Percentiles rank a stretch among this genome's conserved stretches.
phyloP scores from a whole-genome alignment of 2,113 vertebrate genomes.

The Terrapene triunguis region DNA sequence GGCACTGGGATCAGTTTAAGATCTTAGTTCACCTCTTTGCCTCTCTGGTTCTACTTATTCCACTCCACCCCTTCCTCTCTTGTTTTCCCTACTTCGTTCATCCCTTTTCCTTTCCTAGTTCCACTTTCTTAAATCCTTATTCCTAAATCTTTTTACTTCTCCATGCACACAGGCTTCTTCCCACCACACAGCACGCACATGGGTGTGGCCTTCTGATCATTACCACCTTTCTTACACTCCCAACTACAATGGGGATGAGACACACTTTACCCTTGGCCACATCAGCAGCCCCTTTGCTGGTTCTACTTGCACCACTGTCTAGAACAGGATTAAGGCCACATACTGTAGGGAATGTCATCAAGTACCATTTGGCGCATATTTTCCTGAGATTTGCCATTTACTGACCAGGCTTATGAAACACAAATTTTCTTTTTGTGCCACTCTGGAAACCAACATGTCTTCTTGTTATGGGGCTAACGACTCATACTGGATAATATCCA shows the following conservation, averaged over 20 bases:
- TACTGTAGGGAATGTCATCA: rapidly evolving
- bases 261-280: background rate
- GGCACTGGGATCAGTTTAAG: background rate
- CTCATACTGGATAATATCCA: background rate
- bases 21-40: background rate
- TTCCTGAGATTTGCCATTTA: background rate
- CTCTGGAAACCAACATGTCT: background rate
- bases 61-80: background rate
- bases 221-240: background rate
- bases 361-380: background rate
- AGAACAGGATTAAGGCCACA: background rate
- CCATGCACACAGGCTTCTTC: background rate
- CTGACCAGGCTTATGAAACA: background rate
- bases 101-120: background rate
- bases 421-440: background rate
- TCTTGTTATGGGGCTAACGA: background rate
- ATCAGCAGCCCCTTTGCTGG: background rate
- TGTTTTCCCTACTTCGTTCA: rapidly evolving
- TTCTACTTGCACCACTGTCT: background rate
- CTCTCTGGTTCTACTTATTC: background rate
- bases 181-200: background rate
- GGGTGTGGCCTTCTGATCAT: background rate
- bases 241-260: background rate
- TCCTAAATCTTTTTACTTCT: background rate
- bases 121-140: background rate